Percentiles rank a stretch among this genome's conserved stretches.
Conservation (phyloP, 2,797 vertebrate genomes). For the Artibeus jamaicensis region DNA sequence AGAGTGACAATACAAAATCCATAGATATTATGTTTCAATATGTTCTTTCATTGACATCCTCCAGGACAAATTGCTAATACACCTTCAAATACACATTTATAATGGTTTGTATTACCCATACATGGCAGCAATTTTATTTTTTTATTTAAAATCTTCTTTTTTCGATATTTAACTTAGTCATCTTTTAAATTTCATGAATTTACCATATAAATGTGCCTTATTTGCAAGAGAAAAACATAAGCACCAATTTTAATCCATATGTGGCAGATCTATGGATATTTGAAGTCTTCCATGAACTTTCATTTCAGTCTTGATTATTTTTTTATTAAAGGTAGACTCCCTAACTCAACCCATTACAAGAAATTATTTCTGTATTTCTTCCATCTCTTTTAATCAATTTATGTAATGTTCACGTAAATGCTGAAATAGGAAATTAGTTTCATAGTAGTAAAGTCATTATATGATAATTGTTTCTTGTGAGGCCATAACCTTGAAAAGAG, state of each 20-base stretch:
- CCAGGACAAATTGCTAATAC: neutral
- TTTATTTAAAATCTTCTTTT: conserved; percentile 82
- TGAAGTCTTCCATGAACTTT: conserved; percentile 26
- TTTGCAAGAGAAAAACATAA: conserved; percentile 87
- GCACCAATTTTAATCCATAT: neutral
- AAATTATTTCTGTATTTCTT: conserved; percentile 66
- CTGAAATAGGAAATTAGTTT: conserved; percentile 77
- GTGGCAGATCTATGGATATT: neutral
- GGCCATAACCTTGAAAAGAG: conserved; percentile 63
- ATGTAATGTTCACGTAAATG: conserved; percentile 60
- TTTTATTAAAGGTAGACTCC: conserved; percentile 57
- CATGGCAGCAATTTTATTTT: neutral
- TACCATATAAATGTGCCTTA: conserved; percentile 87
- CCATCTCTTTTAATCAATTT: conserved; percentile 64
- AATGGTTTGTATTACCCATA: neutral
- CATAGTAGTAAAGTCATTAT: conserved; percentile 61
- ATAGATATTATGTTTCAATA: neutral
- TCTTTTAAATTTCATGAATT: conserved; percentile 86
- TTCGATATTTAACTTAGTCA: conserved; percentile 86
- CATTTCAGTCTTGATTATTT: conserved; percentile 27
- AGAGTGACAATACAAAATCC: neutral
- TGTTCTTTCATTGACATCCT: neutral
- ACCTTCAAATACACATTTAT: neutral
- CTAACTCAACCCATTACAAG: conserved; percentile 60
- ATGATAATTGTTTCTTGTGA: conserved; percentile 75